Base-by-base conservation (phyloP, 2,113 vertebrate genomes). In the Verasper variegatus region DNA sequence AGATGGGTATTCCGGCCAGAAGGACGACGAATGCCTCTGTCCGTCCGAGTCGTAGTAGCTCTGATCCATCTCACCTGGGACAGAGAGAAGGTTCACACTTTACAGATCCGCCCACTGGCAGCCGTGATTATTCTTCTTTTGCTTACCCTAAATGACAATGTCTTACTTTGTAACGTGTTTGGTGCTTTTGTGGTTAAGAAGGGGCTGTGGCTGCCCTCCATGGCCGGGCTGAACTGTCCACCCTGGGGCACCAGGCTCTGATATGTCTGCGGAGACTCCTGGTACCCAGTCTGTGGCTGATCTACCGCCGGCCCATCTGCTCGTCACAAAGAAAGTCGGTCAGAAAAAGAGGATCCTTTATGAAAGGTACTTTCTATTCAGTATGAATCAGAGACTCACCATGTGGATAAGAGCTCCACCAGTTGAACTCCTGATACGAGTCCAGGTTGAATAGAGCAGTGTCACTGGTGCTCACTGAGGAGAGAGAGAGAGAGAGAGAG, bases 351-450 rank as follows among this genome's bases (percentile, higher is more conserved):
- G 27, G 21, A 17, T 51, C 1, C 2, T 2, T 47, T 8, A 23
- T n/a, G 54, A 47, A 7, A 9, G 2, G 3, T 14, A 11, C 11
- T 42, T 7, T 13, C 13, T 42, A 42, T 3, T 23, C 49, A 59
- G 40, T 21, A 58, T 18, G 13, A 47, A 24, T 27, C 7, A 18
- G 21, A 27, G n/a, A 55, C 92, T 90, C 64, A 95, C 94, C 93
- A 5, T 89, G 91, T 3, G 92, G 90, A 63, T 94, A 94, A 0
- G 93, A 89, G 12, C 81, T 24, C 94, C 94, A 94, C 89, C 87
- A 92, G 90, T 76, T 93, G 68, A 93, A 94, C 51, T 95, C 94
- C 58, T 93, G 92, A 76, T 91, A 94, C 0, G 91, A 81, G 76
- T 95, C 94, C 73, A 94, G 74, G 84, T 92, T 93, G 75, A 94